phyloP scores from a whole-genome alignment of 2,113 vertebrate genomes.

The Talpa occidentalis region DNA sequence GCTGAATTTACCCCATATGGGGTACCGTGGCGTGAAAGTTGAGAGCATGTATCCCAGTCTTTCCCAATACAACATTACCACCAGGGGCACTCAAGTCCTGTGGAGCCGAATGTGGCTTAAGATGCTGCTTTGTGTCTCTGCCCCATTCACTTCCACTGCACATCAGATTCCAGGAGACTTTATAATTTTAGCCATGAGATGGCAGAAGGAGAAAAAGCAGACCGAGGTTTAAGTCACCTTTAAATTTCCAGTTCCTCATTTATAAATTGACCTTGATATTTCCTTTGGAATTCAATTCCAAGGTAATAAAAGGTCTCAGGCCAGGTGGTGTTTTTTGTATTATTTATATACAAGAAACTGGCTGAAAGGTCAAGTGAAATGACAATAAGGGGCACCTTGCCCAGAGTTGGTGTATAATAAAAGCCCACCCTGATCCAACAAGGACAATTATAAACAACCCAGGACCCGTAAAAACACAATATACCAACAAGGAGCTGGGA shows the following conservation, averaged over 20 bases:
- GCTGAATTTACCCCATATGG: background rate
- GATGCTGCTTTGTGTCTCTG: background rate
- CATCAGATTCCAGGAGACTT: background rate
- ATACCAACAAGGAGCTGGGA: background rate
- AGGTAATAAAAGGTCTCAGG: conserved; percentile 40
- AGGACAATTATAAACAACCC: conserved; percentile 48
- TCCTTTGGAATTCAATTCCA: conserved; percentile 54
- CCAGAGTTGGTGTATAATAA: background rate
- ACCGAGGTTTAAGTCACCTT: background rate
- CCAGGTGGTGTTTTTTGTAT: conserved; percentile 35
- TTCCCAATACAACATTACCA: background rate
- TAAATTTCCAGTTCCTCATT: conserved; percentile 12
- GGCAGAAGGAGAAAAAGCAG: background rate
- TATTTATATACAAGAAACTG: conserved; percentile 54
- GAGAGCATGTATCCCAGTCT: background rate
- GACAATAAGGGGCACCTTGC: conserved; percentile 66
- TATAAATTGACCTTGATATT: conserved; percentile 9
- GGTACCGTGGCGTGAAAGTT: no score
- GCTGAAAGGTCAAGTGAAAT: conserved; percentile 49
- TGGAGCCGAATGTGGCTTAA: fast-evolving
- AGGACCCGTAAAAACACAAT: background rate
- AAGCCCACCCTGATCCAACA: conserved; percentile 52
- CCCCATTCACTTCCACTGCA: background rate
- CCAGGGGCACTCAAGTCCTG: background rate
- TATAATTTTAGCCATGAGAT: background rate